Conservation (phyloP, 2,888 invertebrate species). For the Lasioglossum leucozonium region DNA sequence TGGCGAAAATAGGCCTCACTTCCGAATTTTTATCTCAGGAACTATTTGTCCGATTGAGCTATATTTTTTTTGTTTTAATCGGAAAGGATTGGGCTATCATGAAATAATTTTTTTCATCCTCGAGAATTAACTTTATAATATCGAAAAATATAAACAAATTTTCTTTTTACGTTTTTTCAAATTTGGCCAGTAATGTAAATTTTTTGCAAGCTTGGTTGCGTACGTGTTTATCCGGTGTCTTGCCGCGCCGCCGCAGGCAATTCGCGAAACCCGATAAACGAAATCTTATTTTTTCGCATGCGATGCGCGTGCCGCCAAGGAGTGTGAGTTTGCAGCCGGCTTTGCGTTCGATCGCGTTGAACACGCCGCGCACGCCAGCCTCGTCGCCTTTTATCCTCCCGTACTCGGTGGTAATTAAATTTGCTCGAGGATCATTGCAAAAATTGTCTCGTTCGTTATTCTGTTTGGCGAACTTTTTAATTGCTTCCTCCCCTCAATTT, state of each 20-base stretch:
- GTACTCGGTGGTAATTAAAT: not conserved
- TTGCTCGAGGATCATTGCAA: slow-evolving; percentile 14
- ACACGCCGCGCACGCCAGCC: not conserved
- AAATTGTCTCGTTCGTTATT: slow-evolving; percentile 14
- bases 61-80: too few species aligned
- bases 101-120: too few species aligned
- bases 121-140: not conserved
- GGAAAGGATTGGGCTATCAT: too few species aligned
- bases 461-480: not conserved
- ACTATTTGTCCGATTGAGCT: too few species aligned
- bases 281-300: slow-evolving; percentile 4
- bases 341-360: not conserved
- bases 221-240: not conserved
- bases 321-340: not conserved
- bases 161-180: too few species aligned
- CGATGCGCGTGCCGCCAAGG: not conserved
- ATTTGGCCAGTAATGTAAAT: not conserved
- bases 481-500: not conserved
- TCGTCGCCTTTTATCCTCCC: not conserved
- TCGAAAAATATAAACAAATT: not conserved
- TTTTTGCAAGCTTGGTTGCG: not conserved
- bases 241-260: not conserved
- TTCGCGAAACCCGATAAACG: not conserved
- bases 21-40: too few species aligned
- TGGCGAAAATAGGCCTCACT: too few species aligned